These are phyloP conservation scores for Drosophila pegasa DNA, from an alignment of 2,888 invertebrate genomes.

Conservation along the genomic window DNA sequence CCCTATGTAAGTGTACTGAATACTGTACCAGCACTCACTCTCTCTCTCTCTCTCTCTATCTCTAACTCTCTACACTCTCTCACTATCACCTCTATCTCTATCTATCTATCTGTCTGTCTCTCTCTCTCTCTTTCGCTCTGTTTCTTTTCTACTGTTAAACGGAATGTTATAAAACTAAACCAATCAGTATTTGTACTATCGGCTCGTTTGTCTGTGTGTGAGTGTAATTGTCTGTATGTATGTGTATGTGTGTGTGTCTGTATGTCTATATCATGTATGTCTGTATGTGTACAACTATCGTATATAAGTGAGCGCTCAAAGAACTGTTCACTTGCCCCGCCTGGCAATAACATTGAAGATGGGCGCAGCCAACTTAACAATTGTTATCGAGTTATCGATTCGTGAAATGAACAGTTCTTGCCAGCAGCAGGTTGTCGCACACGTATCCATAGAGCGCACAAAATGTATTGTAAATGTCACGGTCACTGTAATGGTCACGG, in stretches of 20 bases:
- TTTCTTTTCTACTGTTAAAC: constrained; percentile 13
- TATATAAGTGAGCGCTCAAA: constrained; percentile 3
- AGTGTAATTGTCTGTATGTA: background rate
- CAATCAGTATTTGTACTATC: constrained; percentile 59
- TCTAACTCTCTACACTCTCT: constrained; percentile 15
- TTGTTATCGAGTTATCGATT: background rate
- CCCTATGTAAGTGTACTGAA: constrained; percentile 28
- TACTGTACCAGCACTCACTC: constrained; percentile 28
- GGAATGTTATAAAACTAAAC: constrained; percentile 25
- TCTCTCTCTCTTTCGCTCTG: constrained; percentile 11
- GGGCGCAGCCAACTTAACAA: constrained; percentile 10
- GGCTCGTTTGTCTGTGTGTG: constrained; percentile 37
- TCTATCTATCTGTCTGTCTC: constrained; percentile 4
- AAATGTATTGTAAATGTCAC: constrained; percentile 14
- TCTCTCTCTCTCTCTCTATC: constrained; percentile 3
- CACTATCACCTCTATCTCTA: constrained; percentile 6
- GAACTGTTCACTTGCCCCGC: constrained; percentile 15
- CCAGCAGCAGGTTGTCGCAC: constrained; percentile 19
- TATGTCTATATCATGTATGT: constrained; percentile 3
- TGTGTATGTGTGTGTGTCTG: constrained; percentile 5
- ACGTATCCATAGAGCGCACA: constrained; percentile 26
- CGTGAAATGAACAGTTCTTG: constrained; percentile 31
- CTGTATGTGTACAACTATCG: background rate
- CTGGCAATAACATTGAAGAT: background rate
- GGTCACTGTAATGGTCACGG: constrained; percentile 18